These are phyloP conservation scores for Drosophila lacicola DNA, from an alignment of 2,888 invertebrate genomes.

Conservation along the genomic window DNA sequence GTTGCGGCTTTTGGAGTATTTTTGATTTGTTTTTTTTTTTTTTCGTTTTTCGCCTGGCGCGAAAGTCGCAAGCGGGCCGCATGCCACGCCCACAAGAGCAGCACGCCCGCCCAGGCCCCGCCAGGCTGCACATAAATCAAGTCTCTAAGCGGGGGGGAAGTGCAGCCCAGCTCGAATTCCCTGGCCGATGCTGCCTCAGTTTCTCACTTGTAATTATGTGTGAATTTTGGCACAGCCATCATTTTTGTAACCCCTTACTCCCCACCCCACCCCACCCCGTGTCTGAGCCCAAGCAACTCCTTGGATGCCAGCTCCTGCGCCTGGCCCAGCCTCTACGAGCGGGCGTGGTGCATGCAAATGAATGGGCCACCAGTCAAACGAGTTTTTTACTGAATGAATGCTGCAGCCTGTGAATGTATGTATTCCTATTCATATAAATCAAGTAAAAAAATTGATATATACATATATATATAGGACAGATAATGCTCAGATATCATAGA, in stretches of 20 bases:
- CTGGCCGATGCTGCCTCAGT: constrained; percentile 13
- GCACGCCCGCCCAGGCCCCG: constrained; percentile 36
- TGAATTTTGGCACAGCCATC: constrained; percentile 68
- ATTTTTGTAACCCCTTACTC: constrained; percentile 26
- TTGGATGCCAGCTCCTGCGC: background rate
- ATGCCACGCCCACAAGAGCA: constrained; percentile 72
- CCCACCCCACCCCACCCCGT: background rate
- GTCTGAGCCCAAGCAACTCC: background rate
- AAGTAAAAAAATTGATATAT: background rate
- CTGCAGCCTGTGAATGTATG: constrained; percentile 9
- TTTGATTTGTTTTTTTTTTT: constrained; percentile 34
- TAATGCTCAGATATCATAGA: background rate
- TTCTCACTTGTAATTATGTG: constrained; percentile 72
- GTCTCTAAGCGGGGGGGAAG: constrained; percentile 16
- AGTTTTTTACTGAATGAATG: constrained; percentile 15
- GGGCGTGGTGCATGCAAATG: constrained; percentile 45
- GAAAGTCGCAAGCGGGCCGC: constrained; percentile 64
- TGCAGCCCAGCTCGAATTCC: constrained; percentile 21
- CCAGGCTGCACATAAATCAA: constrained; percentile 51
- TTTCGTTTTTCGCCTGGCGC: constrained; percentile 15
- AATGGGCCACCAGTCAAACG: constrained; percentile 27
- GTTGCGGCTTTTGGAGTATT: constrained; percentile 30
- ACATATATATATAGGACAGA: no score
- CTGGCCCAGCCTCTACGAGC: background rate
- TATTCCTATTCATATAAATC: constrained; percentile 3